These are phyloP conservation scores for Drosophila maculinotata DNA, from an alignment of 2,888 invertebrate genomes.

Conservation along the genomic window DNA sequence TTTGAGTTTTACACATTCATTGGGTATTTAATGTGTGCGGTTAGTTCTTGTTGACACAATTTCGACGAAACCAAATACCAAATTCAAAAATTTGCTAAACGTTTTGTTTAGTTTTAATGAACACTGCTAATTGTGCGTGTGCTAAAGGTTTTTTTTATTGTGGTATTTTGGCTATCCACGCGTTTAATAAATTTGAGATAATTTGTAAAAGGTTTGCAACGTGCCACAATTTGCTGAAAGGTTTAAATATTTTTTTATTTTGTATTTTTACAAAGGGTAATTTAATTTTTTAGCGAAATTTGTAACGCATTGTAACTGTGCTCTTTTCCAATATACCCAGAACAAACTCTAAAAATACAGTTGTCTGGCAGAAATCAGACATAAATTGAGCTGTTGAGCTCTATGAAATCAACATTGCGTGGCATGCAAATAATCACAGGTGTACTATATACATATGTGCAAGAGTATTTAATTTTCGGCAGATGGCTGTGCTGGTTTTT, in stretches of 20 bases:
- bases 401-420: too few species aligned
- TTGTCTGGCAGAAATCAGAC: too few species aligned
- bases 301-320: too few species aligned
- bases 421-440: too few species aligned
- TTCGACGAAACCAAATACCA: conserved; percentile 5
- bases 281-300: neutral
- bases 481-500: neutral
- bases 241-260: neutral
- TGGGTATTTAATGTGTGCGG: conserved; percentile 23
- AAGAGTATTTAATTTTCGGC: neutral
- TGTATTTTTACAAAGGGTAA: neutral
- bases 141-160: conserved; percentile 4
- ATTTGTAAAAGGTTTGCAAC: conserved; percentile 43
- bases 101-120: conserved; percentile 7
- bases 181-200: conserved; percentile 47
- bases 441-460: neutral
- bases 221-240: conserved; percentile 40
- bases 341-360: too few species aligned
- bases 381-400: too few species aligned
- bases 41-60: conserved; percentile 13
- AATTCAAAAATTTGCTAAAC: conserved; percentile 8
- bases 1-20: neutral
- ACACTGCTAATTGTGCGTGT: conserved; percentile 26
- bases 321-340: too few species aligned
- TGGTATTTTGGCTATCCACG: conserved; percentile 22